Base-by-base conservation (phyloP, 2,888 invertebrate genomes). In the Rhaphigaster nebulosa region DNA sequence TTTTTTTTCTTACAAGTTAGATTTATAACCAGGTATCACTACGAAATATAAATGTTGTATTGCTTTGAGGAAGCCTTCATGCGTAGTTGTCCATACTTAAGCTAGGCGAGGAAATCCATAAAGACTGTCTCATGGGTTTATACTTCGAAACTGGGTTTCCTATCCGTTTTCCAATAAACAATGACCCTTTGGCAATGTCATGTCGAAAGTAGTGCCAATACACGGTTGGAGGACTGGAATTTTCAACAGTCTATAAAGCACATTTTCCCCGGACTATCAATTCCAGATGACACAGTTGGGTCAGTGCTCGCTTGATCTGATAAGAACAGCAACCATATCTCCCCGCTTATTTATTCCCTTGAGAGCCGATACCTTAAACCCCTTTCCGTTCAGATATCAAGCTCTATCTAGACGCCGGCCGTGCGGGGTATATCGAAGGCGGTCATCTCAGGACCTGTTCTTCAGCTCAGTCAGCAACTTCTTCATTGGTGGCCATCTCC, bases 371-470 rank as follows among this genome's bases (percentile, higher is more conserved):
- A 84, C 45, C 45, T 45, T 84, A 84, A 50, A n/a, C n/a, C n/a
- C n/a, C n/a, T n/a, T n/a, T n/a, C n/a, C n/a, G 26, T 34, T 70
- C 18, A 34, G 29, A 70, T 70, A 70, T 5, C 18, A 34, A 8
- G 10, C 20, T 18, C 18, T 23, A 76, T 10, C 80, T 12, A 2
- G 15, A 45, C 5, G 13, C 12, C 45, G n/a, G 84, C 0, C n/a
- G 45, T n/a, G n/a, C n/a, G n/a, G n/a, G n/a, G n/a, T n/a, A 45
- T 84, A 84, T 84, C 84, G 84, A 84, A n/a, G 26, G 34, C 45
- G 84, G 84, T 50, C 84, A 84, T 84, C 84, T 84, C 3, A 45
- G 84, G n/a, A 84, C 84, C 84, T 45, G 84, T 84, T 84, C 45
- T 38, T 76, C 70, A 23, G 70, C n/a, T 10, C 15, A 6, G 70